Conservation (phyloP, 2,797 vertebrate species). For the Pitangus sulphuratus region DNA sequence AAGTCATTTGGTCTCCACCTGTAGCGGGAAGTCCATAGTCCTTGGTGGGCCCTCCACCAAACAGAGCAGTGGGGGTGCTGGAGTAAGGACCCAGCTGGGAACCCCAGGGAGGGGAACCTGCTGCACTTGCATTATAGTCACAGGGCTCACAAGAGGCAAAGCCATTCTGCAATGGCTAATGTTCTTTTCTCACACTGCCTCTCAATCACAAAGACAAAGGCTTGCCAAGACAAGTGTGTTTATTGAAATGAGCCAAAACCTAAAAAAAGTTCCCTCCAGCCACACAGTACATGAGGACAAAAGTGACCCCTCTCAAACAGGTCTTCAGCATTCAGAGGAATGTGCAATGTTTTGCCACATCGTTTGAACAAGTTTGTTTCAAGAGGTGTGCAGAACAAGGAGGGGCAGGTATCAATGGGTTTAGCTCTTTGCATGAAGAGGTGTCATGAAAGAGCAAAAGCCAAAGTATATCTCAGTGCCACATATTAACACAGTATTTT, state of each 20-base stretch:
- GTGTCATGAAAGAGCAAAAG: neutral
- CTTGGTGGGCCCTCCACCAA: fast-evolving
- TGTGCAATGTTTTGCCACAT: neutral
- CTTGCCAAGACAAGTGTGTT: neutral
- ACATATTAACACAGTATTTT: neutral
- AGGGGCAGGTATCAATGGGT: neutral
- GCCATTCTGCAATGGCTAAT: neutral
- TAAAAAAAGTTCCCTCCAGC: neutral
- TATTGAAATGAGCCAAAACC: neutral
- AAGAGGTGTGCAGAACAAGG: neutral
- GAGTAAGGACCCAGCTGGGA: neutral
- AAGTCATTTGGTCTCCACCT: neutral
- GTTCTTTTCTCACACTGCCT: neutral
- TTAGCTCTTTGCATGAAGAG: neutral
- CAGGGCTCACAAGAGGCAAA: neutral
- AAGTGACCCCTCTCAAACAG: neutral
- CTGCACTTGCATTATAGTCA: fast-evolving
- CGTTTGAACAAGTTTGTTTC: neutral
- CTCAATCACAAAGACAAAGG: neutral
- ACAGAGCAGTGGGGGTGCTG: neutral
- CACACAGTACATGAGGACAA: neutral
- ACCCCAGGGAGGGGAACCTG: neutral
- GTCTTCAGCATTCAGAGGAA: neutral
- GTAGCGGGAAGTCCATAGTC: neutral
- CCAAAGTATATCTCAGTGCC: neutral